Evolutionary conservation across 2,888 invertebrate genomes (phyloP).

Genomic region (Boloria euphrosyne): DNA sequence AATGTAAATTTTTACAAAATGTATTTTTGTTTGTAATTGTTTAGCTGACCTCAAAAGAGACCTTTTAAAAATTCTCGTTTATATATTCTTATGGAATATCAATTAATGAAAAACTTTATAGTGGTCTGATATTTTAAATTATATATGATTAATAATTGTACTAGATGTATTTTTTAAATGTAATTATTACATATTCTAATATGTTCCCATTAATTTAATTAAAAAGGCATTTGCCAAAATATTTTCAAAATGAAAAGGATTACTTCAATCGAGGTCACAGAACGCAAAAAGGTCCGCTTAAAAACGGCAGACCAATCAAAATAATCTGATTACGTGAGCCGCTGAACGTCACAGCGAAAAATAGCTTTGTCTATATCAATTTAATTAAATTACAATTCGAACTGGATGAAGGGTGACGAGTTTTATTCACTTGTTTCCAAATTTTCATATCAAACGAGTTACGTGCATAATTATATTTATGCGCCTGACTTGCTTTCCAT

Average conservation of each 20-base stretch:
- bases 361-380: slow-evolving; percentile 65
- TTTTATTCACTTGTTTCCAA: slow-evolving; percentile 53
- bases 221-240: slow-evolving; percentile 1
- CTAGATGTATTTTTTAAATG: too few relatives aligned
- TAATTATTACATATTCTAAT: background rate
- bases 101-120: too few relatives aligned
- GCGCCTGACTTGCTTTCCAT: slow-evolving; percentile 39
- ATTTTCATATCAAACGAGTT: slow-evolving; percentile 43
- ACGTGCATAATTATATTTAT: slow-evolving; percentile 47
- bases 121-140: too few relatives aligned
- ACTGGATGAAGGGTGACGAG: slow-evolving; percentile 54
- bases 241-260: slow-evolving; percentile 16
- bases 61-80: too few relatives aligned
- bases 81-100: too few relatives aligned
- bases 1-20: too few relatives aligned
- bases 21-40: too few relatives aligned
- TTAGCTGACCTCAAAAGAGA: too few relatives aligned
- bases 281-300: slow-evolving; percentile 32
- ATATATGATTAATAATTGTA: too few relatives aligned
- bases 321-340: slow-evolving; percentile 63
- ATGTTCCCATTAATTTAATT: background rate
- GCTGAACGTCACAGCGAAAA: slow-evolving; percentile 57
- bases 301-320: slow-evolving; percentile 51
- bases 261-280: slow-evolving; percentile 21
- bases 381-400: slow-evolving; percentile 65